A percentile compares a stretch with the other conserved stretches of the same genome.
Conservation (phyloP, 2,888 invertebrate species). For the Hofmannophila pseudospretella region DNA sequence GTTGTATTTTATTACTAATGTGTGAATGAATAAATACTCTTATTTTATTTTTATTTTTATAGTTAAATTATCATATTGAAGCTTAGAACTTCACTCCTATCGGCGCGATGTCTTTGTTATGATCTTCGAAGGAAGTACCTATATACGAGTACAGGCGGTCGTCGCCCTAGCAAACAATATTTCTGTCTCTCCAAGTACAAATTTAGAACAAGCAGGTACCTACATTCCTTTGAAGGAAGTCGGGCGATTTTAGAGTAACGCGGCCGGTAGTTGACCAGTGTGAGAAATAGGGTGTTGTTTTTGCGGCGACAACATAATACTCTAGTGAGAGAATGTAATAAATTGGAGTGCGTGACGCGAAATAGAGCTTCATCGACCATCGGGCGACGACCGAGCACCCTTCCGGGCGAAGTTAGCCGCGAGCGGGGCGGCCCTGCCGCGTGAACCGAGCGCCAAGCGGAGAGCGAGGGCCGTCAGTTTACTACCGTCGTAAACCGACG, state of each 20-base stretch:
- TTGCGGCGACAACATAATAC: no score
- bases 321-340: slow-evolving; percentile 35
- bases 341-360: slow-evolving; percentile 65
- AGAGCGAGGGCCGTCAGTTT: slow-evolving; percentile 51
- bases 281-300: no score
- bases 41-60: no score
- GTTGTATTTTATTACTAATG: no score
- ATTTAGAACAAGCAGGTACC: slow-evolving; percentile 55
- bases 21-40: no score
- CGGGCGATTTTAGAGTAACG: no score
- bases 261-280: no score
- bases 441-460: slow-evolving; percentile 59
- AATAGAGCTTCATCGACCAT: slow-evolving; percentile 66
- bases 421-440: slow-evolving; percentile 46
- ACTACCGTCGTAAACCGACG: slow-evolving; percentile 53
- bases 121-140: slow-evolving; percentile 24
- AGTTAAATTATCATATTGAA: no score
- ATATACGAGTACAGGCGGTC: slow-evolving; percentile 49
- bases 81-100: no score
- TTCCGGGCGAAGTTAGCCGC: slow-evolving; percentile 52
- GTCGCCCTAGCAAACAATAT: slow-evolving; percentile 53
- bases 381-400: slow-evolving; percentile 46
- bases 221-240: slow-evolving; percentile 24
- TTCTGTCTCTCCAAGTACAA: slow-evolving; percentile 42
- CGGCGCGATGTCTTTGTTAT: slow-evolving; percentile 35